These are phyloP conservation scores for Rhincodon typus DNA, from an alignment of 2,797 vertebrate species.

Conservation along the genomic window DNA sequence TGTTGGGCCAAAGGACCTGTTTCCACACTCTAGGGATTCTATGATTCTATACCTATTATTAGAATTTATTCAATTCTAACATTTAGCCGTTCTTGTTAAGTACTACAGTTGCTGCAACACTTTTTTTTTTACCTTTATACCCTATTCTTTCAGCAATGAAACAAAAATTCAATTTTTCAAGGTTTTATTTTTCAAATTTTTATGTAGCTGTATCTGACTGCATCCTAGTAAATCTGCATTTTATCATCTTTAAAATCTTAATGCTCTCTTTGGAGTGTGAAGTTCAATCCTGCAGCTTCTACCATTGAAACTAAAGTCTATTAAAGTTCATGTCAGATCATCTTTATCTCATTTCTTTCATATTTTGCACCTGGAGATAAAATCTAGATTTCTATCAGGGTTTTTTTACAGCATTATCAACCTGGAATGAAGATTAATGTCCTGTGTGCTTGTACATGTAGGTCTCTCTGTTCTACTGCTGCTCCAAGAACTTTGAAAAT, in stretches of 20 bases:
- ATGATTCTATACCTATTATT: too few species aligned
- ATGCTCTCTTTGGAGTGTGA: neutral
- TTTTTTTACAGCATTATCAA: neutral
- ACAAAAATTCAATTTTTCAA: neutral
- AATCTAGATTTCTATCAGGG: neutral
- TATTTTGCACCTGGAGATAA: neutral
- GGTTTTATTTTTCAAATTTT: neutral
- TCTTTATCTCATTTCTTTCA: neutral
- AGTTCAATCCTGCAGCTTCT: neutral
- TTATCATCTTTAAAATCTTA: neutral
- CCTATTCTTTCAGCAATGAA: neutral
- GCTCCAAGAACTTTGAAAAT: neutral
- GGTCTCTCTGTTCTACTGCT: neutral
- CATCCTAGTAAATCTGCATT: neutral
- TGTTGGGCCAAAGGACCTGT: too few species aligned
- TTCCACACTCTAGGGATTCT: too few species aligned
- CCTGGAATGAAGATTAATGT: neutral
- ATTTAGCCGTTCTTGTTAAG: too few species aligned
- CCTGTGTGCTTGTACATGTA: neutral
- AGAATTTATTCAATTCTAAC: too few species aligned
- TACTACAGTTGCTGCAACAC: too few species aligned
- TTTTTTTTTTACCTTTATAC: too few species aligned
- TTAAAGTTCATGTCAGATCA: neutral
- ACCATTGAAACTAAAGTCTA: neutral
- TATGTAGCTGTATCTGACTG: neutral